A percentile compares a stretch with the other conserved stretches of the same genome.
These are phyloP conservation scores for Notodonta ziczac DNA, from an alignment of 2,888 invertebrate species.

Conservation along the genomic window DNA sequence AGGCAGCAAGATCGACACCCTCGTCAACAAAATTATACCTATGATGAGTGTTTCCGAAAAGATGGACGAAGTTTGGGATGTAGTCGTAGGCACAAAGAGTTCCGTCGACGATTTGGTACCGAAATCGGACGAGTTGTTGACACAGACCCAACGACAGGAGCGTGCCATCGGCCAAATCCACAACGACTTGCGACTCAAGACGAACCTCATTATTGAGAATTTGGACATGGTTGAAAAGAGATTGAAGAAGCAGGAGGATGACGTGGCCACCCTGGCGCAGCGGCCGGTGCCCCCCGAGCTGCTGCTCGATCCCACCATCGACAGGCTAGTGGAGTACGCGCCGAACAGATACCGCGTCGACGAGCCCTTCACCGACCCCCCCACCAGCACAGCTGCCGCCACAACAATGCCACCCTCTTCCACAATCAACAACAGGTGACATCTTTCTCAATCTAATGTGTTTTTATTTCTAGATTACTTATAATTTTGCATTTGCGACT, in stretches of 20 bases:
- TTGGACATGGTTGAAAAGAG: constrained; percentile 93
- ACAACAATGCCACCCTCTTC: constrained; percentile 61
- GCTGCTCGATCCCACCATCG: constrained; percentile 89
- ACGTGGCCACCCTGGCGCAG: constrained; percentile 91
- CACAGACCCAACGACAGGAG: constrained; percentile 94
- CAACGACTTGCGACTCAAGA: constrained; percentile 91
- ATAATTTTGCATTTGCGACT: constrained; percentile 48
- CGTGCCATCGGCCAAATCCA: constrained; percentile 94
- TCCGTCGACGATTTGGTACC: constrained; percentile 94
- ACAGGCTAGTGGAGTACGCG: constrained; percentile 91
- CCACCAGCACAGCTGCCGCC: constrained; percentile 65
- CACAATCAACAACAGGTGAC: constrained; percentile 72
- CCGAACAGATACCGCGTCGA: constrained; percentile 86
- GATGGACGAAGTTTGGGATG: constrained; percentile 96
- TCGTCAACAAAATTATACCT: constrained; percentile 92
- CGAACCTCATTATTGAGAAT: constrained; percentile 94
- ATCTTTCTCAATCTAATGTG: constrained; percentile 52
- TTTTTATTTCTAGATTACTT: constrained; percentile 25
- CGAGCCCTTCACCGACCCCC: constrained; percentile 68
- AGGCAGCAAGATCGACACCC: constrained; percentile 90
- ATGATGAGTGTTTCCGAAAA: constrained; percentile 94
- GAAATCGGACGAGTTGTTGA: constrained; percentile 93
- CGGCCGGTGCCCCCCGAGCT: constrained; percentile 90
- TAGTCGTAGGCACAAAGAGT: constrained; percentile 94
- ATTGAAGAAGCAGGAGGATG: constrained; percentile 93